Percentiles rank a stretch among this genome's conserved stretches.
phyloP scores from a whole-genome alignment of 2,888 invertebrate species.

The Ganaspis brasiliensis region DNA sequence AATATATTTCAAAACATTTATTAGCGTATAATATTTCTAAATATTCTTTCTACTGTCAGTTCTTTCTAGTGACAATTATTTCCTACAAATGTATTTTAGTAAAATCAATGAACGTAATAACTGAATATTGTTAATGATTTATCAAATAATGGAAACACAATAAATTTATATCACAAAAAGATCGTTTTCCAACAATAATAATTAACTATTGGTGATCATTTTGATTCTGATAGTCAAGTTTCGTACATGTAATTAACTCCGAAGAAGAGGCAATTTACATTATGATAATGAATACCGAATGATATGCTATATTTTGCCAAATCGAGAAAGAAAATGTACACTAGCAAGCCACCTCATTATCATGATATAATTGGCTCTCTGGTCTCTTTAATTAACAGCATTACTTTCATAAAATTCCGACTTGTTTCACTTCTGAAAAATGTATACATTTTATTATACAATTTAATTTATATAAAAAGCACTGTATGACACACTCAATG shows the following conservation, averaged over 20 bases:
- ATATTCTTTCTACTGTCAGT: too few relatives aligned
- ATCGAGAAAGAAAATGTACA: conserved; percentile 20
- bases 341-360: conserved; percentile 8
- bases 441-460: too few relatives aligned
- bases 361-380: conserved; percentile 13
- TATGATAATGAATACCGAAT: conserved; percentile 18
- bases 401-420: conserved; percentile 5
- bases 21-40: too few relatives aligned
- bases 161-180: conserved; percentile 20
- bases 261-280: conserved; percentile 10
- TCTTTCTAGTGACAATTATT: too few relatives aligned
- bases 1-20: too few relatives aligned
- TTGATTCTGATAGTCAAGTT: conserved; percentile 17
- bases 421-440: background rate
- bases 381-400: conserved; percentile 14
- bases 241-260: conserved; percentile 1
- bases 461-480: too few relatives aligned
- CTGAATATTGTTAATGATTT: background rate
- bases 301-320: conserved; percentile 18
- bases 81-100: background rate
- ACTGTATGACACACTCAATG: too few relatives aligned
- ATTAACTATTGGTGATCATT: conserved; percentile 20
- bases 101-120: conserved; percentile 8
- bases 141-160: conserved; percentile 11
- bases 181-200: conserved; percentile 14